Percentiles rank a stretch among this genome's conserved stretches.
Evolutionary conservation across 2,888 invertebrate genomes (phyloP).

Genomic region (Drosophila suboccidentalis): DNA sequence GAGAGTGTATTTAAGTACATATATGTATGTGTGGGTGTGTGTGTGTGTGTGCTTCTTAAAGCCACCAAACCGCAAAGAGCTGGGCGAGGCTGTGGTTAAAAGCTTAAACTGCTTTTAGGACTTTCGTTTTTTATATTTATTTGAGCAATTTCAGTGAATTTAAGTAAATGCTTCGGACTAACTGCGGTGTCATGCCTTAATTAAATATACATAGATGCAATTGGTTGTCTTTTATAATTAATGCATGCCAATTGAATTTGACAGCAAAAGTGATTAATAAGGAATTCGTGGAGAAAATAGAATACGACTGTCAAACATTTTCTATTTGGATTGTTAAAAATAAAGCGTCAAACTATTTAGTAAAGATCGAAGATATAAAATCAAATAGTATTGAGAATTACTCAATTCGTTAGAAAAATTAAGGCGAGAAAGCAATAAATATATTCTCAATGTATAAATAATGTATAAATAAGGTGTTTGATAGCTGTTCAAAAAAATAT

Average conservation of each 20-base stretch:
- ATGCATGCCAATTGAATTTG: background rate
- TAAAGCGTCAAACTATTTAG: too few relatives aligned
- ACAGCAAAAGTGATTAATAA: background rate
- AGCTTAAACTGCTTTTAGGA: conserved; percentile 35
- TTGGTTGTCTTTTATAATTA: background rate
- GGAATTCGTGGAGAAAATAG: too few relatives aligned
- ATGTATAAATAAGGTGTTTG: too few relatives aligned
- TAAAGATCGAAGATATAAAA: too few relatives aligned
- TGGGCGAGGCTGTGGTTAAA: conserved; percentile 40
- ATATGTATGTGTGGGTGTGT: conserved; percentile 16
- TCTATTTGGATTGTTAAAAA: too few relatives aligned
- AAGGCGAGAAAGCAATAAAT: too few relatives aligned
- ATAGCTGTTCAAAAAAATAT: too few relatives aligned
- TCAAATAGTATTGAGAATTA: too few relatives aligned
- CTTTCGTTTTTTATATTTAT: conserved; percentile 9
- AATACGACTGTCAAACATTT: too few relatives aligned
- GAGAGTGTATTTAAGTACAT: conserved; percentile 9
- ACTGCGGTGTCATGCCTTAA: too few relatives aligned
- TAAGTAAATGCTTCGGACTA: conserved; percentile 4
- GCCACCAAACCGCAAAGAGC: conserved; percentile 64
- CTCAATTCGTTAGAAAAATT: too few relatives aligned
- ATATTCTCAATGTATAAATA: too few relatives aligned
- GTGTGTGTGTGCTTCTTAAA: conserved; percentile 51
- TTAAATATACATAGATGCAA: background rate
- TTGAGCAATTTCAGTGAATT: background rate